phyloP scores from a whole-genome alignment of 2,888 invertebrate species.

The Xestia c-nigrum region DNA sequence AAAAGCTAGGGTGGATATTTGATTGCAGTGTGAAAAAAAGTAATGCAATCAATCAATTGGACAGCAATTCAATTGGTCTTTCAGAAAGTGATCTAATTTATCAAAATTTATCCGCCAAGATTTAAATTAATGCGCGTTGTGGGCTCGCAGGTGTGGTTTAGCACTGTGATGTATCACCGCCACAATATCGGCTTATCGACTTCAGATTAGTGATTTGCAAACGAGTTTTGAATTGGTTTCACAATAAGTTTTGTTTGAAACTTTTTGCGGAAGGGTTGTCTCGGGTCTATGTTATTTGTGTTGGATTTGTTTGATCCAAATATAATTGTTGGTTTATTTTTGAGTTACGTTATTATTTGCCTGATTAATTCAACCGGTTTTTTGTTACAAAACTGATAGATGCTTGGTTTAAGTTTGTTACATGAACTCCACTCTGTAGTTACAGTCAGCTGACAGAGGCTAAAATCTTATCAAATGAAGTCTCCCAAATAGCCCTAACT shows the following conservation, averaged over 20 bases:
- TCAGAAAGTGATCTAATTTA: constrained; percentile 77
- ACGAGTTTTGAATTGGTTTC: constrained; percentile 45
- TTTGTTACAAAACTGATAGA: not conserved
- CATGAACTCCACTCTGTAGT: not conserved
- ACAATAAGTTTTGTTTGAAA: constrained; percentile 13
- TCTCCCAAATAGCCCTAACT: constrained; percentile 52
- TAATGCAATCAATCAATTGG: constrained; percentile 73
- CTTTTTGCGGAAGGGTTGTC: constrained; percentile 22
- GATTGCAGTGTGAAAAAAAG: constrained; percentile 43
- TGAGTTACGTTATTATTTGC: not conserved
- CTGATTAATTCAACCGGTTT: not conserved
- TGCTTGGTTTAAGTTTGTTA: not conserved
- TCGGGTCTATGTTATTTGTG: not conserved
- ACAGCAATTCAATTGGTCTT: constrained; percentile 71
- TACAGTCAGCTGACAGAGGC: not conserved
- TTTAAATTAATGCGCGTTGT: constrained; percentile 66
- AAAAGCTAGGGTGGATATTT: constrained; percentile 58
- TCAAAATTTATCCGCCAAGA: constrained; percentile 74
- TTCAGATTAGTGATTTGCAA: constrained; percentile 54
- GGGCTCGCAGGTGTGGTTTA: constrained; percentile 69
- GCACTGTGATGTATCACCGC: constrained; percentile 63
- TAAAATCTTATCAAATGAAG: constrained; percentile 15
- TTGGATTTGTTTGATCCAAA: not conserved
- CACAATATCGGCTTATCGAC: constrained; percentile 29
- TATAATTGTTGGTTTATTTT: constrained; percentile 2